Base-by-base conservation (phyloP, 2,888 invertebrate genomes). In the Caenorhabditis parvicauda region DNA sequence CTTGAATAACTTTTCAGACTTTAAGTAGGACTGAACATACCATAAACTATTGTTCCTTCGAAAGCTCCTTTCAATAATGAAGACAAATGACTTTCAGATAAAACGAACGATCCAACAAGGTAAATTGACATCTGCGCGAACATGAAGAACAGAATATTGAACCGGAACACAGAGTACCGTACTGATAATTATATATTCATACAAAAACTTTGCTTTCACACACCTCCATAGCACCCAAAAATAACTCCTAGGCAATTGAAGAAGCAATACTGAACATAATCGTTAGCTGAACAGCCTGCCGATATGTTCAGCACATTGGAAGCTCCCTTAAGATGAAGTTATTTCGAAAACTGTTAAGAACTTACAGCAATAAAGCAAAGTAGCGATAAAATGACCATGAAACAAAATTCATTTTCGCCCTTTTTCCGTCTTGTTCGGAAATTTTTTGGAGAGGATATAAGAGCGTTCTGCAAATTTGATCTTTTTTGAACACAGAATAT, bases 101-200 rank as follows among this genome's bases (percentile, higher is more conserved):
- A 25, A 2, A 55, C 38, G 17, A 54, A 54, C 0, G 41, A 9
- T 17, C 52, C 57, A 25, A 63, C 52, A 7, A 59, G 49, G 1
- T 54, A 24, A 24, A 49, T 59, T 37, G 53, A 43, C 2, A 63
- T 37, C 0, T 24, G 19, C 2, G 51, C 29, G 14, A 62, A 28
- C 14, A 62, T 47, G 25, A 45, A 63, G 22, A 63, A 35, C 58
- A 63, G 56, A 25, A 63, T 25, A 28, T 63, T 63, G 1, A 56
- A 51, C 3, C 58, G 51, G 14, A 45, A 38, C 9, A 9, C 9
- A 12, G n/a, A 12, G 9, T 12, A 32, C 9, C 35, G 35, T 12
- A n/a, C 35, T 32, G 35, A 32, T 12, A 32, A 32, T n/a, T 12
- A 12, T 12, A n/a, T 12, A 32, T 32, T 32, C n/a, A n/a, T 12